Percentiles rank a stretch among this genome's conserved stretches.
These are phyloP conservation scores for Epiblema foenella DNA, from an alignment of 2,888 invertebrate species.

Conservation along the genomic window DNA sequence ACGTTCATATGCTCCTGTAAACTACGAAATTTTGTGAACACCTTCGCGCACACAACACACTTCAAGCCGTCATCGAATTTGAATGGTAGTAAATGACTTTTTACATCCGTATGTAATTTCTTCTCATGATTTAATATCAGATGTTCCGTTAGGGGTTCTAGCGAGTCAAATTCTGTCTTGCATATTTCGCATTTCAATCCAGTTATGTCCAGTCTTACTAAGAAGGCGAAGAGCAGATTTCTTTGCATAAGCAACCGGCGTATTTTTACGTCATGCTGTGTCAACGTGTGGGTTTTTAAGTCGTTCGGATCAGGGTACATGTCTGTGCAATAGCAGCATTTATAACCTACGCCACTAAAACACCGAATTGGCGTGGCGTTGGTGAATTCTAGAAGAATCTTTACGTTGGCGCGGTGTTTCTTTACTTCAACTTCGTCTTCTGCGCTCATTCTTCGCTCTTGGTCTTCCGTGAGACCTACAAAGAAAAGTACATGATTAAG, in stretches of 20 bases:
- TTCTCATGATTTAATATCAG: slow-evolving; percentile 48
- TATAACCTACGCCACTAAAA: slow-evolving; percentile 31
- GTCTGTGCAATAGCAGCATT: slow-evolving; percentile 62
- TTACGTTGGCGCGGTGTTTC: slow-evolving; percentile 37
- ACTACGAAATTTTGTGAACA: slow-evolving; percentile 54
- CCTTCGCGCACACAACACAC: slow-evolving; percentile 60
- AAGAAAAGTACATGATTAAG: slow-evolving; percentile 39
- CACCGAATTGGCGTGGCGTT: slow-evolving; percentile 40
- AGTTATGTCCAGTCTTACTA: slow-evolving; percentile 38
- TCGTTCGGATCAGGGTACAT: slow-evolving; percentile 50
- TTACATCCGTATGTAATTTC: slow-evolving; percentile 57
- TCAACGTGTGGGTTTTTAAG: slow-evolving; percentile 46
- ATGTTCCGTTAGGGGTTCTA: slow-evolving; percentile 25
- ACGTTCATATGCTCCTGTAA: slow-evolving; percentile 60
- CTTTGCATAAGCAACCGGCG: slow-evolving; percentile 21
- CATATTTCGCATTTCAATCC: slow-evolving; percentile 27
- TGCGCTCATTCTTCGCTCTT: slow-evolving; percentile 29
- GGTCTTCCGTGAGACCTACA: slow-evolving; percentile 29
- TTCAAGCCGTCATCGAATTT: slow-evolving; percentile 49
- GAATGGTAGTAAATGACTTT: slow-evolving; percentile 48
- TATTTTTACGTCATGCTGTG: slow-evolving; percentile 50
- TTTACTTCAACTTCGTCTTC: slow-evolving; percentile 30
- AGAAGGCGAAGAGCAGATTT: slow-evolving; percentile 16
- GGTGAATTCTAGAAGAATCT: slow-evolving; percentile 28
- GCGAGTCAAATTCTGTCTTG: background rate